Conservation (phyloP, 1,140 invertebrate species). For the Thaumatotibia leucotreta region DNA sequence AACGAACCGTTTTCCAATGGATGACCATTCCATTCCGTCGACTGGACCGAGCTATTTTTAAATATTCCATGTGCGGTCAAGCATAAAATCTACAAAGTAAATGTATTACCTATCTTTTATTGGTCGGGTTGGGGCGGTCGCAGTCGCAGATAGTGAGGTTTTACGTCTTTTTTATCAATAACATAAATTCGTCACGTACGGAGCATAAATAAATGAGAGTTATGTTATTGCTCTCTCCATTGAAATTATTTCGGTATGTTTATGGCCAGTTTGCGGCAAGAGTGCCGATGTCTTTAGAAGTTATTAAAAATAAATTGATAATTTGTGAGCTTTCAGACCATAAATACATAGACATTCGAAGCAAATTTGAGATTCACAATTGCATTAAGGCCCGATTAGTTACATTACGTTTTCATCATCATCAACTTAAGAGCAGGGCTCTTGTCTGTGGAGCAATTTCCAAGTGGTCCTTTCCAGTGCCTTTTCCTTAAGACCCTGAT, state of each 20-base stretch:
- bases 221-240: conserved; percentile 10
- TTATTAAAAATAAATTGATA: neutral
- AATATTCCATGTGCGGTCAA: conserved; percentile 73
- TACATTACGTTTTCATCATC: too few relatives aligned
- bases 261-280: neutral
- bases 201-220: conserved; percentile 24
- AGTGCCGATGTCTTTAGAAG: neutral
- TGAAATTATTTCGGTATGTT: conserved; percentile 11
- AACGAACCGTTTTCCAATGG: conserved; percentile 54
- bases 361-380: too few relatives aligned
- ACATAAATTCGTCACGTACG: conserved; percentile 28
- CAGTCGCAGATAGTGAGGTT: conserved; percentile 45
- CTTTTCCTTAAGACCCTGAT: too few relatives aligned
- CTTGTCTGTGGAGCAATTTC: too few relatives aligned
- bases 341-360: too few relatives aligned
- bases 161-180: conserved; percentile 59
- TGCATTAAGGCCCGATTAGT: too few relatives aligned
- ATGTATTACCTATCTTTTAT: conserved; percentile 71
- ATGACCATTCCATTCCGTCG: conserved; percentile 58
- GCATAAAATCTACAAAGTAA: conserved; percentile 72
- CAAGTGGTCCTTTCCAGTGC: too few relatives aligned
- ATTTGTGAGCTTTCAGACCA: too few relatives aligned
- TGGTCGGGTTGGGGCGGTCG: conserved; percentile 32
- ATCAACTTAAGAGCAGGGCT: too few relatives aligned
- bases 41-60: conserved; percentile 59